phyloP scores from a whole-genome alignment of 2,113 vertebrate genomes.

The Oryzias celebensis region DNA sequence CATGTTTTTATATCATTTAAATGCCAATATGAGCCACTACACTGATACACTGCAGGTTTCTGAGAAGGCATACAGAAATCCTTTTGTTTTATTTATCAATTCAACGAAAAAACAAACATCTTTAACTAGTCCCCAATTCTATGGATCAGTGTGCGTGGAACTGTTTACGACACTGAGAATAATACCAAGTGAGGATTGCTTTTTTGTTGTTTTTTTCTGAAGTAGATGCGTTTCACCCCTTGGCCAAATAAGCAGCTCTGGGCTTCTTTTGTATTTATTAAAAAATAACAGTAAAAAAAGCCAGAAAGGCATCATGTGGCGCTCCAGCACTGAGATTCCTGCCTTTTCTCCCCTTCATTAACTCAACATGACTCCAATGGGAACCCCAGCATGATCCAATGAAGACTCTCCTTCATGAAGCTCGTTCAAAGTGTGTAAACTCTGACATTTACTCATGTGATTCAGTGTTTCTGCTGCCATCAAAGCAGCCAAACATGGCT shows the following conservation, averaged over 20 bases:
- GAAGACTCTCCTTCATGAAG: conserved; percentile 4
- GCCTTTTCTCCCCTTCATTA: conserved; percentile 24
- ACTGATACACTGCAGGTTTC: too few relatives aligned
- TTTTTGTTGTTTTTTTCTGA: not conserved
- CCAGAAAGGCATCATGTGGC: not conserved
- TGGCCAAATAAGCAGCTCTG: not conserved
- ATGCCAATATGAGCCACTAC: too few relatives aligned
- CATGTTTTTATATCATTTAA: too few relatives aligned
- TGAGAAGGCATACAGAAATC: too few relatives aligned
- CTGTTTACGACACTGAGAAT: conserved; percentile 10
- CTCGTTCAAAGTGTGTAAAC: conserved; percentile 14
- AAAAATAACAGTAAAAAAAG: not conserved
- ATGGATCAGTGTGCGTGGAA: conserved; percentile 8
- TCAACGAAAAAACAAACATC: not conserved
- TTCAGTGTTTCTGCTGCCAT: conserved; percentile 7
- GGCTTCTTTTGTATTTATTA: conserved; percentile 10
- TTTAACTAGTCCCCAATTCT: conserved; percentile 13
- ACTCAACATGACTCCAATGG: conserved; percentile 6
- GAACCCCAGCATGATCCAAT: not conserved
- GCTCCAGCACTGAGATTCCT: conserved; percentile 11
- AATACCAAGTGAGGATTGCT: conserved; percentile 17
- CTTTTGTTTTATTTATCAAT: too few relatives aligned
- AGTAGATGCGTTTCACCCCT: conserved; percentile 3
- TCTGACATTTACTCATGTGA: conserved; percentile 11
- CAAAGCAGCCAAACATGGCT: conserved; percentile 4